Evolutionary conservation across 2,797 vertebrate genomes (phyloP), one percentile per base, ranked within the genome.

Genomic region (Micropoecilia bifurca): DNA sequence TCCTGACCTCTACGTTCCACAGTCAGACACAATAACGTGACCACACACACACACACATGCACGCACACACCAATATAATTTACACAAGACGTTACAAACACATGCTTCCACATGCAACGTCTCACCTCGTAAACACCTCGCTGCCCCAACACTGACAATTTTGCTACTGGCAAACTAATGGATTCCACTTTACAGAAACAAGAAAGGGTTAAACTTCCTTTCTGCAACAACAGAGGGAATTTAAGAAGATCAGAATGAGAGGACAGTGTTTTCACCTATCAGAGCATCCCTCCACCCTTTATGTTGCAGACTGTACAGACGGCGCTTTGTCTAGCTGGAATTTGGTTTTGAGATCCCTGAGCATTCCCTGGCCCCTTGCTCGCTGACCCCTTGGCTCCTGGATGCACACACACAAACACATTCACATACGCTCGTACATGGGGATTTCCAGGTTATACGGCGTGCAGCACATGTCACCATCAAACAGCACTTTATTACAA

Each of bases 1-100:
- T 93, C 91, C 94, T 95, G 95, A 95, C 95, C 95, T 94, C 90
- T 90, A 79, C 91, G 93, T 95, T 96, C 95, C 95, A 94, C 85
- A 92, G 86, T 80, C 79, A 77, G 8, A 78, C 86, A 90, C 83
- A 72, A 76, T 78, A 87, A 59, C 76, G 71, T 74, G 90, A 84
- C 89, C 92, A 83, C 63, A 83, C 39, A 76, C 47, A 71, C 55
- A 73, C 90, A 90, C 90, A 91, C 92, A 90, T 82, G 80, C 69
- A 82, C 33, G 48, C 47, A 73, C 57, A 77, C 43, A 61, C 47
- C 20, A 75, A 83, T 71, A 87, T 83, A 87, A 76, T 79, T 68
- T 50, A 74, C 71, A 75, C 63, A 71, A 81, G 59, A 77, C 30
- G 74, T 63, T 36, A 76, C 22, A 71, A 77, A 73, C 30, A 75